phyloP scores from a whole-genome alignment of 2,888 invertebrate species.

The Adelphocoris suturalis region DNA sequence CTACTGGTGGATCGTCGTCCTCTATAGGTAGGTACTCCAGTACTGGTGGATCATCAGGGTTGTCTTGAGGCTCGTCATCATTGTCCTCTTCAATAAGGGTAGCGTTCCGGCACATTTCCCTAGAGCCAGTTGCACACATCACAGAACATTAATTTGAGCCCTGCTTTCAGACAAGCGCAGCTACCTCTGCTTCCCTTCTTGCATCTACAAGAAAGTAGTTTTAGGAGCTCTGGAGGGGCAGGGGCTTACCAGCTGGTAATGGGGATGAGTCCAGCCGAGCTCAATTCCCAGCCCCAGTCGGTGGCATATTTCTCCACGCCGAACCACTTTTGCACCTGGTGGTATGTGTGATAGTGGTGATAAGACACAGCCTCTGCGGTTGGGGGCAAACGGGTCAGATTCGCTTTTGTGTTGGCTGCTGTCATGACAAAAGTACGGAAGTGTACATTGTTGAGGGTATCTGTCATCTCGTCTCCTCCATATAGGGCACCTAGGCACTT shows the following conservation, averaged over 20 bases:
- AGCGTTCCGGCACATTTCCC: not conserved
- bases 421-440: not conserved
- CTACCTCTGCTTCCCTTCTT: not conserved
- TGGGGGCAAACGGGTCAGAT: conserved; percentile 21
- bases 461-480: not conserved
- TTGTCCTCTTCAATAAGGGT: not conserved
- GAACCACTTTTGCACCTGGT: conserved; percentile 46
- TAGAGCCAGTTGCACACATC: not conserved
- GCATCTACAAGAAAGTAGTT: not conserved
- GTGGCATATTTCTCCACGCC: conserved; percentile 17
- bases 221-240: not conserved
- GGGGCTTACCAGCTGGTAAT: not conserved
- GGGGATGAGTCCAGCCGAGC: conserved; percentile 7
- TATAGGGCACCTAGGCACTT: not conserved
- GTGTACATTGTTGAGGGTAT: conserved; percentile 55
- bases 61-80: conserved; percentile 1
- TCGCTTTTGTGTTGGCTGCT: not conserved
- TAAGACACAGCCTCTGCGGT: not conserved
- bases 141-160: conserved; percentile 6
- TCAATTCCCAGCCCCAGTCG: conserved; percentile 42
- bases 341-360: conserved; percentile 13
- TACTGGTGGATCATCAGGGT: conserved; percentile 1
- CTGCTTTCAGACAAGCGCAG: not conserved
- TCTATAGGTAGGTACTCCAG: conserved; percentile 14
- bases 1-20: too few relatives aligned